Evolutionary conservation across 2,888 invertebrate genomes (phyloP), one percentile per base, ranked within the genome.

Genomic region (Torymus tubicola): DNA sequence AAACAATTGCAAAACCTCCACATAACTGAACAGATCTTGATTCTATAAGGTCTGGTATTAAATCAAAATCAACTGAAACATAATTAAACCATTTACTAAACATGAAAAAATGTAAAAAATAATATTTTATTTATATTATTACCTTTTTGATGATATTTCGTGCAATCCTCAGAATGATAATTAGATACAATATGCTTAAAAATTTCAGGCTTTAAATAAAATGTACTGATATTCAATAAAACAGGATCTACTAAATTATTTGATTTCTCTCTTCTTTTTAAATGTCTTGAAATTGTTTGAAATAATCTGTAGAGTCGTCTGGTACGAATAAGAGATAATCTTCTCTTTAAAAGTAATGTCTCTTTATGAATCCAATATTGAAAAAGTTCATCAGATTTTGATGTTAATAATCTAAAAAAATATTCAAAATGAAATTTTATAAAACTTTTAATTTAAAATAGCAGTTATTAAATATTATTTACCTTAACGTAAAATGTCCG

Each of bases 401-500:
- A 85, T 18, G 88, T 84, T 77, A 91, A 84, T 78, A 90, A 84
- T 82, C 91, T 91, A 24, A 85, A 84, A 1, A 78, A 52, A 70
- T 58, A 72, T 57, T 24, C 24, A 13, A 73, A 53, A 42, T 61
- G 21, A 60, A 18, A 77, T 31, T 16, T 61, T 42, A 63, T 55
- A 73, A 57, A 67, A 65, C 8, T 69, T 42, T 63, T 74, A 24
- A 11, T 10, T 61, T 60, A 69, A 67, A 72, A 14, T 21, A 8
- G 10, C 78, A 24, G 13, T 14, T 14, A 18, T 8, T 8, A 42
- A 42, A 42, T 8, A 42, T 42, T 31, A 80, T 24, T 91, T 92
- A 90, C 88, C 93, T 92, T 16, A 93, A 86, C 85, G 91, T 91
- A 85, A 93, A 94, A 87, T 94, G 94, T 57, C 94, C 93, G 64